These are phyloP conservation scores for Mergus octosetaceus DNA, from an alignment of 2,797 vertebrate genomes.

Conservation along the genomic window DNA sequence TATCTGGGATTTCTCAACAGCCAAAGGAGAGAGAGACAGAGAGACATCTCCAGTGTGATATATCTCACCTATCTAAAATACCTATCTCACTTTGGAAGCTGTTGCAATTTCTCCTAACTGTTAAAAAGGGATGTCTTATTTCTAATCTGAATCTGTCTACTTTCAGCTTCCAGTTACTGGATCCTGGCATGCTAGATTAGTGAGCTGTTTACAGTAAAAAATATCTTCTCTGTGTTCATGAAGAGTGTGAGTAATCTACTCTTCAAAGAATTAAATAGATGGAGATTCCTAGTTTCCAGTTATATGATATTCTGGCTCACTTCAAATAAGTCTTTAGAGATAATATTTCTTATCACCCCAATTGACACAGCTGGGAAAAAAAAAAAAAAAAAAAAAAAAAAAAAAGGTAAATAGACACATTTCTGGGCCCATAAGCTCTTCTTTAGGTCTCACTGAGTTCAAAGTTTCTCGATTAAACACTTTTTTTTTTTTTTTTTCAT, in stretches of 20 bases:
- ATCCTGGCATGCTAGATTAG: conserved; percentile 47
- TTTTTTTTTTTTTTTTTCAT: conserved; percentile 60
- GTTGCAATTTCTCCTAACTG: conserved; percentile 39
- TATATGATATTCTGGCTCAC: background rate
- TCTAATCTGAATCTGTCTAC: conserved; percentile 49
- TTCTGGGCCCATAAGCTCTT: conserved; percentile 14
- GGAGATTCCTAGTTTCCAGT: conserved; percentile 1
- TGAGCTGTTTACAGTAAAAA: conserved; percentile 44
- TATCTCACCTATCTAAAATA: conserved; percentile 38
- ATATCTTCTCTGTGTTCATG: background rate
- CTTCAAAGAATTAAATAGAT: conserved; percentile 33
- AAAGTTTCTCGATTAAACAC: conserved; percentile 28
- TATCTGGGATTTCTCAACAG: background rate
- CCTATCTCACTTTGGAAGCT: conserved; percentile 10
- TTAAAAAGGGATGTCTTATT: conserved; percentile 34
- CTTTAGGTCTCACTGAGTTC: conserved; percentile 33
- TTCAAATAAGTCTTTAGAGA: conserved; percentile 40
- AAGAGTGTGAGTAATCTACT: conserved; percentile 33
- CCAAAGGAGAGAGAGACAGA: background rate
- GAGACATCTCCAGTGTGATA: background rate
- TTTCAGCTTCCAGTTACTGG: conserved; percentile 10
- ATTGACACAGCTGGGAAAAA: background rate
- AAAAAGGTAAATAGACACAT: background rate
- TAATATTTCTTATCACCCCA: conserved; percentile 46
- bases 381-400: no score